These are phyloP conservation scores for Allophyes oxyacanthae DNA, from an alignment of 2,888 invertebrate genomes.

Conservation along the genomic window DNA sequence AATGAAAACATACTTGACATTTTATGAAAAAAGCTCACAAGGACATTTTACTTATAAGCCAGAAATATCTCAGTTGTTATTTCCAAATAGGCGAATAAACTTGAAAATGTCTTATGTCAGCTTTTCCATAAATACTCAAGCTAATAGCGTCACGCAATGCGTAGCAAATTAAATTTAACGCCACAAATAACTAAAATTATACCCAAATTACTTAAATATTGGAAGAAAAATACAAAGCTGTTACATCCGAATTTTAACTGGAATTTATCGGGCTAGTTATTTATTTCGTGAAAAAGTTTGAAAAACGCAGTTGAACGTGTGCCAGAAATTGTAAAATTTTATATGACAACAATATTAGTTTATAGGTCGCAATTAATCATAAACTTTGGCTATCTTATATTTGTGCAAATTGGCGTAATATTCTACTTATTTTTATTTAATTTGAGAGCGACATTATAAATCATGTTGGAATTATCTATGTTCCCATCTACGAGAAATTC, in stretches of 20 bases:
- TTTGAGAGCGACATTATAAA: constrained; percentile 23
- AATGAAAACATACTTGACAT: constrained; percentile 22
- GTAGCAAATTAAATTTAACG: constrained; percentile 25
- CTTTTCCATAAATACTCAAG: constrained; percentile 27
- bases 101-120: constrained; percentile 32
- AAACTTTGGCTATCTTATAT: constrained; percentile 32
- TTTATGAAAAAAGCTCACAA: constrained; percentile 22
- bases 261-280: constrained; percentile 28
- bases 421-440: constrained; percentile 28
- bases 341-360: constrained; percentile 48
- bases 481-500: constrained; percentile 40
- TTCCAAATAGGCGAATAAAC: constrained; percentile 38
- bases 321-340: constrained; percentile 44
- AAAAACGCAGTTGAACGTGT: constrained; percentile 44
- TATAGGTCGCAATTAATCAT: constrained; percentile 48
- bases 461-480: constrained; percentile 26
- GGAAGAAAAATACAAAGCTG: constrained; percentile 22
- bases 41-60: constrained; percentile 9
- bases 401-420: constrained; percentile 19
- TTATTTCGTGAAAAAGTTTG: constrained; percentile 39
- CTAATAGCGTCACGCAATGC: constrained; percentile 28
- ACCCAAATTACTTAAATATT: constrained; percentile 25
- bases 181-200: constrained; percentile 26
- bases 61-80: constrained; percentile 37
- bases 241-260: constrained; percentile 36